A percentile compares a stretch with the other conserved stretches of the same genome.
These are phyloP conservation scores for Tauraco erythrolophus DNA, from an alignment of 2,113 vertebrate species.

Conservation along the genomic window DNA sequence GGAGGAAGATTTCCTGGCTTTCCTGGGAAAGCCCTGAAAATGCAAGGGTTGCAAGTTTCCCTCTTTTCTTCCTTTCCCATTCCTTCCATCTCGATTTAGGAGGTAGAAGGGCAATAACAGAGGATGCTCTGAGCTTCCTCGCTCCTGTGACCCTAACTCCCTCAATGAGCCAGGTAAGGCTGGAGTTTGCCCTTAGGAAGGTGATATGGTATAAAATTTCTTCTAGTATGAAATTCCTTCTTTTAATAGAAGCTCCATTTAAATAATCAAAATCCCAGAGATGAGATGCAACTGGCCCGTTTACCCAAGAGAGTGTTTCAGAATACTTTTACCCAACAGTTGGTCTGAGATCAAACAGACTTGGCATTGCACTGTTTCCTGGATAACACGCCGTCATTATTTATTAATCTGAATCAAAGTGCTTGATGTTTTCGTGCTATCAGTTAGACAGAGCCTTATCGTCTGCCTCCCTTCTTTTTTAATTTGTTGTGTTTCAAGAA, in stretches of 20 bases:
- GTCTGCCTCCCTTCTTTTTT: slow-evolving; percentile 24
- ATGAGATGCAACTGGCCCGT: not conserved
- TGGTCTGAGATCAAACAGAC: slow-evolving; percentile 68
- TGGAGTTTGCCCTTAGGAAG: not conserved
- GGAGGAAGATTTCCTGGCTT: not conserved
- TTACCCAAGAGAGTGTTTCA: slow-evolving; percentile 37
- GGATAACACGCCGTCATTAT: slow-evolving; percentile 65
- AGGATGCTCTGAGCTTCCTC: not conserved
- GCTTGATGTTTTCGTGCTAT: slow-evolving; percentile 52
- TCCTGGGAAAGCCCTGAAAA: not conserved
- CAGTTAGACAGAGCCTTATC: slow-evolving; percentile 40
- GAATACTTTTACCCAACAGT: slow-evolving; percentile 62
- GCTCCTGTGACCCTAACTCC: not conserved
- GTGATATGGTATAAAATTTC: not conserved
- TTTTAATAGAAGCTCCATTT: slow-evolving; percentile 34
- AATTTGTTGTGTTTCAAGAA: slow-evolving; percentile 43
- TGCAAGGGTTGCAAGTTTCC: not conserved
- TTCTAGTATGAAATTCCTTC: not conserved
- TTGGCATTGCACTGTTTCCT: slow-evolving; percentile 49
- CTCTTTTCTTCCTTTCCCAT: not conserved
- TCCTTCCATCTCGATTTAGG: not conserved
- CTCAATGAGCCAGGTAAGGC: not conserved
- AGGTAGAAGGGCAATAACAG: not conserved
- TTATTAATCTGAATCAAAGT: slow-evolving; percentile 68
- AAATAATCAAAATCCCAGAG: slow-evolving; percentile 28